These are phyloP conservation scores for Euphonia xanthogaster DNA, from an alignment of 2,797 vertebrate genomes.

Conservation along the genomic window DNA sequence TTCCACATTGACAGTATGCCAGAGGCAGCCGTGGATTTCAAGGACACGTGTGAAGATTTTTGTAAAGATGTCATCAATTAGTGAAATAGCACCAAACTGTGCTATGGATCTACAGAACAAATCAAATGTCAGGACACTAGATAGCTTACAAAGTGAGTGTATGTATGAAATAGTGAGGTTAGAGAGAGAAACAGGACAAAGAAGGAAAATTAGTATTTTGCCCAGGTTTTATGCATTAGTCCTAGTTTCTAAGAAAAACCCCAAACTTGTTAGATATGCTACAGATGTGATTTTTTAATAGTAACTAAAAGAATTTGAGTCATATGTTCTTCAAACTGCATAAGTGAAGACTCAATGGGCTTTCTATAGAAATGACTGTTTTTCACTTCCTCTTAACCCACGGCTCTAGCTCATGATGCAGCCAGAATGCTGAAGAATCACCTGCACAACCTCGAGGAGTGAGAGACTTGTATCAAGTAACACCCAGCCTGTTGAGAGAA, in stretches of 20 bases:
- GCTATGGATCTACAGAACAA: neutral
- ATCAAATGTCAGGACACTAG: neutral
- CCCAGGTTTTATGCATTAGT: neutral
- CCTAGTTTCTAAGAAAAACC: too few species aligned
- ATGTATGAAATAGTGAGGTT: neutral
- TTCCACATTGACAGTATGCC: neutral
- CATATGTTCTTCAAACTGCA: accelerated
- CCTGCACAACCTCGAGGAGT: neutral
- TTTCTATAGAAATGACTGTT: neutral
- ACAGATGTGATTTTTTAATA: neutral
- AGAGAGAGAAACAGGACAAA: neutral
- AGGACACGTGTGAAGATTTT: neutral
- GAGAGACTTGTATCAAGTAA: neutral
- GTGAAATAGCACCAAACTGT: neutral
- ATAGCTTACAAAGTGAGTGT: neutral
- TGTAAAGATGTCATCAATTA: neutral
- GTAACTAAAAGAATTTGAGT: neutral
- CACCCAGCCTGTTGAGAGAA: neutral
- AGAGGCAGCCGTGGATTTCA: neutral
- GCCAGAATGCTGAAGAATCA: neutral
- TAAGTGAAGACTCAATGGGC: neutral
- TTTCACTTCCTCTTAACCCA: neutral
- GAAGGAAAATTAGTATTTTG: neutral
- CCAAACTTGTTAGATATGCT: neutral
- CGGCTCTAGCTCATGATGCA: neutral